These are phyloP conservation scores for Mormyrus lacerda DNA, from an alignment of 2,113 vertebrate species.

Conservation along the genomic window DNA sequence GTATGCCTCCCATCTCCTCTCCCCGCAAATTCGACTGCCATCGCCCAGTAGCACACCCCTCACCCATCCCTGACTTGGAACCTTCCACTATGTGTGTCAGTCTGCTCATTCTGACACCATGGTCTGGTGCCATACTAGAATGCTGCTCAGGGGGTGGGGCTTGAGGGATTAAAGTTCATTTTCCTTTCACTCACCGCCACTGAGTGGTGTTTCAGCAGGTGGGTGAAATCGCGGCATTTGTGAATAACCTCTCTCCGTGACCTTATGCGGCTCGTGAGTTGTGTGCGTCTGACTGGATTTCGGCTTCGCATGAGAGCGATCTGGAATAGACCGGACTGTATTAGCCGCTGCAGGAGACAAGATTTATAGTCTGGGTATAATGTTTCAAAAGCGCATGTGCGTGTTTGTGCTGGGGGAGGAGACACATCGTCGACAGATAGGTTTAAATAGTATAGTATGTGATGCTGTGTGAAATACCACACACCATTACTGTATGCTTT, in stretches of 20 bases:
- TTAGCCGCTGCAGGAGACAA: not conserved
- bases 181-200: not conserved
- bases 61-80: not conserved
- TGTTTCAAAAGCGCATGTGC: conserved; percentile 5
- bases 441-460: not conserved
- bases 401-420: not conserved
- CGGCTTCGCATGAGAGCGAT: not conserved
- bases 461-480: not conserved
- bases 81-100: not conserved
- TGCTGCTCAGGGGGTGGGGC: not conserved
- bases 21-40: not conserved
- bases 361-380: conserved; percentile 5
- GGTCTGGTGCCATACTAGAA: not conserved
- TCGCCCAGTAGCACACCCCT: not conserved
- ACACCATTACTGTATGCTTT: not conserved
- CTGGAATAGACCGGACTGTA: conserved; percentile 2
- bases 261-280: not conserved
- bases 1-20: conserved; percentile 40
- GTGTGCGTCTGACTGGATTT: not conserved
- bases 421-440: not conserved
- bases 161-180: not conserved
- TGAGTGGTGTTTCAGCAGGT: not conserved
- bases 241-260: not conserved
- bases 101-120: not conserved
- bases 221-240: not conserved